Base-by-base conservation (phyloP, 2,797 vertebrate species). In the Protonibea diacanthus region DNA sequence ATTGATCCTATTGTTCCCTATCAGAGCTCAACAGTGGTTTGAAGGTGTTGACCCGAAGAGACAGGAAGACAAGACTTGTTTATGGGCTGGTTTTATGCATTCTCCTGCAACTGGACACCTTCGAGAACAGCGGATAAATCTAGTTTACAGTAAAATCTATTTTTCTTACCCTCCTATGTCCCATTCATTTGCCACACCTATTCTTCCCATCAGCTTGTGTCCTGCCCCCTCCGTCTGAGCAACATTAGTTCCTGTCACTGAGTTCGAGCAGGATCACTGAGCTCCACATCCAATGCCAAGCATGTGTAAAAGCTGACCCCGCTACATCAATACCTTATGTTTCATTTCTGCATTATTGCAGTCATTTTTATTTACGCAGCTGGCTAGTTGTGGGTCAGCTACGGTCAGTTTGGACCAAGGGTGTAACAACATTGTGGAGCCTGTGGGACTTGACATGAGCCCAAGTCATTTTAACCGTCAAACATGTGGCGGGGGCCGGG, bases 81-180 rank as follows among this genome's bases (percentile, higher is more conserved):
- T 87, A 91, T 77, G 81, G 72, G 67, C 45, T 57, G 66, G 78
- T 90, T 93, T 90, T 87, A 88, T 85, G 79, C 78, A 53, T 88
- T 80, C 88, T 87, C 81, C 81, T 40, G 88, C 89, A 90, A 93
- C 72, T 49, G 69, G 90, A 94, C 84, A 86, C 89, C 80, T 38
- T 81, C 65, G 74, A 87, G 89, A 92, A 83, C 53, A 40, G 75
- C 47, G 14, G 59, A 89, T 93, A 89, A 89, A 92, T 92, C 90
- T 88, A 38, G 75, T 91, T 91, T 87, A 88, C 84, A 80, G 82
- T 86, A 78, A 93, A 93, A 92, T 93, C 88, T 74, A 89, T 93
- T 91, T 88, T 88, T 85, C 80, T 80, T 56, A 60, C 71, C 66
- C 85, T 84, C 63, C 57, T n/a, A 74, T 74, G 84, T 82, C 74